Base-by-base conservation (phyloP, 2,113 vertebrate species). In the Genyomyrus donnyi region DNA sequence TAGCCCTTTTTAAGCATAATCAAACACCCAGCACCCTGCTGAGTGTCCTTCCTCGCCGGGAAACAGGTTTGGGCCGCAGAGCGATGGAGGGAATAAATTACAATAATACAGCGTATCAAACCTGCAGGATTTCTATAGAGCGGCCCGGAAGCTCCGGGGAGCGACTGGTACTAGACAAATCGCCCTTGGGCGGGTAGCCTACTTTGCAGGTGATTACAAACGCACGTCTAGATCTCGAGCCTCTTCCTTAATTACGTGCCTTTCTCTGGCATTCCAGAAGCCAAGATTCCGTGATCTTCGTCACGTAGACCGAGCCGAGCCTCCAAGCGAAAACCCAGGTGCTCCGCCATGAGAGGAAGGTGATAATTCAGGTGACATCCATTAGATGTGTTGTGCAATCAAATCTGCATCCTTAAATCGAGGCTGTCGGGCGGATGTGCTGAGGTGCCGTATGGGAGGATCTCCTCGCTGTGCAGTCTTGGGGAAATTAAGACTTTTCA, bases 401-500 rank as follows among this genome's bases (percentile, higher is more conserved):
- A 48, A 19, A 88, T n/a, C 45, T 31, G 45, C 45, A 10, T 49
- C 6, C 24, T 15, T 19, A 88, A 49, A 45, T 13, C 17, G 4
- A 24, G 53, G 13, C 19, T 88, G 31, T 62, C 15, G 27, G 27
- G 10, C 39, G 31, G 21, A 74, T 80, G 21, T 11, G 11, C 19
- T 5, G 58, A 17, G 58, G 24, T 11, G 35, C 24, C 1, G 45
- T 5, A 74, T 3, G 24, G 88, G 45, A 88, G 24, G 58, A 17
- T 48, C 88, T 1, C 17, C 9, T 31, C 24, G 15, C 45, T 70
- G 10, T 17, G 11, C 10, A 10, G 42, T 74, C n/a, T 88, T 35
- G 3, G 87, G 56, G 87, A 88, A 88, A 62, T 62, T 39, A 88
- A 88, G 87, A 35, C 74, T 27, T 84, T 52, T 46, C 56, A 70